Percentiles rank a stretch among this genome's conserved stretches.
Evolutionary conservation across 2,888 invertebrate species (phyloP).

Genomic region (Kryphioiulus occultus): DNA sequence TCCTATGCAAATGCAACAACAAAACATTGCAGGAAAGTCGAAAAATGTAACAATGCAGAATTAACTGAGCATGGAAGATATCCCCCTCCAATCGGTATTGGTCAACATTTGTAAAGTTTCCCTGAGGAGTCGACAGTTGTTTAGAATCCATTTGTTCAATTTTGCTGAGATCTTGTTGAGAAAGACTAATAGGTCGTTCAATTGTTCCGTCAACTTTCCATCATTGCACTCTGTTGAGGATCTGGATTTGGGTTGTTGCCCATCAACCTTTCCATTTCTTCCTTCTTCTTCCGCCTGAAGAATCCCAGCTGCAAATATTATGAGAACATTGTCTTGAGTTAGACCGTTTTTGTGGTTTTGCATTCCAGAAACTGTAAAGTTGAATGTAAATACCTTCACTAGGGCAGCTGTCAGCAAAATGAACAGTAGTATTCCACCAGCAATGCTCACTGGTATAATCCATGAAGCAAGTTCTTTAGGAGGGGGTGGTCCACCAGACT

Average conservation of each 20-base stretch:
- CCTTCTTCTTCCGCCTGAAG: slow-evolving; percentile 54
- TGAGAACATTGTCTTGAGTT: background rate
- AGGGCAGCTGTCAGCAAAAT: slow-evolving; percentile 26
- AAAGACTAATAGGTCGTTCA: background rate
- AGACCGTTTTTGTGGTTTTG: background rate
- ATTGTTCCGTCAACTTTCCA: background rate
- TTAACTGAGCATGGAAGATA: background rate
- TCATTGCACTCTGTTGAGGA: background rate
- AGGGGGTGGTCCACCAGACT: slow-evolving; percentile 42
- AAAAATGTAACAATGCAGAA: background rate
- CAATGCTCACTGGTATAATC: slow-evolving; percentile 48
- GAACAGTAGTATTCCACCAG: slow-evolving; percentile 40
- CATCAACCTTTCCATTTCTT: slow-evolving; percentile 53
- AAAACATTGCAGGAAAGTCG: background rate
- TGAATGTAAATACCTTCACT: slow-evolving; percentile 44
- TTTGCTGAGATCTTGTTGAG: background rate
- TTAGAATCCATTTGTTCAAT: background rate
- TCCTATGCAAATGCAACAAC: background rate
- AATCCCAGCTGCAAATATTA: slow-evolving; percentile 53
- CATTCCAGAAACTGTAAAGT: background rate
- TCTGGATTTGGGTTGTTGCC: background rate
- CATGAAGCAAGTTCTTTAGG: slow-evolving; percentile 41
- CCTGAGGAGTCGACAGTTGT: slow-evolving; percentile 5
- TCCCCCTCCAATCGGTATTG: background rate
- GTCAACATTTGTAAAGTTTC: background rate